Evolutionary conservation across 2,888 invertebrate genomes (phyloP).

Genomic region (Sabellastarte sp.): DNA sequence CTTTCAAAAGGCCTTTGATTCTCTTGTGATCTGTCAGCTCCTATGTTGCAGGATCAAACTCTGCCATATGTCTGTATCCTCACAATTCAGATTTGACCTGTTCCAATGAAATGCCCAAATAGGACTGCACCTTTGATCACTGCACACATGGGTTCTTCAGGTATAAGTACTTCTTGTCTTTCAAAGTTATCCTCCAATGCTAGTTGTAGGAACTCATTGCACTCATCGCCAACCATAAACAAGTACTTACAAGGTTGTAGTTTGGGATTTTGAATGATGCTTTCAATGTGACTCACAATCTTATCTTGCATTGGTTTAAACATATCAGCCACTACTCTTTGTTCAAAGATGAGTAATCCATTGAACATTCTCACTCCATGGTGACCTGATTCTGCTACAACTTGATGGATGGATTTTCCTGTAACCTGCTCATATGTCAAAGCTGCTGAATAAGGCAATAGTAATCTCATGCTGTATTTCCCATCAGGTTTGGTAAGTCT

Average conservation of each 20-base stretch:
- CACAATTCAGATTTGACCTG: neutral
- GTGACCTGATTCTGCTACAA: no score
- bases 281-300: neutral
- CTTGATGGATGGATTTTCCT: no score
- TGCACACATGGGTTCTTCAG: neutral
- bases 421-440: no score
- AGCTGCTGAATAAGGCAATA: no score
- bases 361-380: neutral
- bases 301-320: neutral
- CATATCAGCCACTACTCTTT: neutral
- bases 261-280: neutral
- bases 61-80: neutral
- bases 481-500: no score
- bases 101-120: neutral
- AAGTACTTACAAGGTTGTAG: neutral
- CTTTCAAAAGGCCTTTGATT: neutral
- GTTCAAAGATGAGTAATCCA: neutral
- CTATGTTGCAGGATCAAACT: neutral
- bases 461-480: no score
- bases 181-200: neutral
- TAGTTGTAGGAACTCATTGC: neutral
- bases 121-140: neutral
- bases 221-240: neutral
- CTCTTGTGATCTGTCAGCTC: neutral
- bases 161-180: neutral